These are phyloP conservation scores for Agriopis leucophaearia DNA, from an alignment of 2,888 invertebrate species.

Conservation along the genomic window DNA sequence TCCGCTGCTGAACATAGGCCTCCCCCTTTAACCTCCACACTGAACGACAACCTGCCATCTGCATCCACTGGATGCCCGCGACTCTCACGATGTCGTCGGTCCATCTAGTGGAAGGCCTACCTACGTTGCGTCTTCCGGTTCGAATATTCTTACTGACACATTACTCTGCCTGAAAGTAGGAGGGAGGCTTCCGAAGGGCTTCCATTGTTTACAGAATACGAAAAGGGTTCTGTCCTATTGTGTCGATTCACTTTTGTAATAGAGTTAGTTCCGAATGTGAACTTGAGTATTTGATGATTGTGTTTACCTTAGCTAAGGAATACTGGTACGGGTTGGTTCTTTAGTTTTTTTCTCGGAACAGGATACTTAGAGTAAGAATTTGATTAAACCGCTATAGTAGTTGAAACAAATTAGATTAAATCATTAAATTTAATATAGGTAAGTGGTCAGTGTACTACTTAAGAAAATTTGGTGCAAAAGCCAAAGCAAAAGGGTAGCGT, in stretches of 20 bases:
- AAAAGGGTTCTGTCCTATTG: slow-evolving; percentile 60
- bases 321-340: slow-evolving; percentile 26
- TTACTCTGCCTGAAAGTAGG: slow-evolving; percentile 21
- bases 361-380: neutral
- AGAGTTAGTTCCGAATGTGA: slow-evolving; percentile 50
- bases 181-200: slow-evolving; percentile 44
- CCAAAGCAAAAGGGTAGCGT: no score
- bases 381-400: neutral
- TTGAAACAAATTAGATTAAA: neutral
- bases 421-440: neutral
- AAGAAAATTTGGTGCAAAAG: no score
- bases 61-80: no score
- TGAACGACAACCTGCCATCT: no score
- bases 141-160: slow-evolving; percentile 12
- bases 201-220: slow-evolving; percentile 55
- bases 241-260: slow-evolving; percentile 47
- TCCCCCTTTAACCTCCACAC: no score
- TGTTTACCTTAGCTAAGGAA: slow-evolving; percentile 44
- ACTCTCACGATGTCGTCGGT: no score
- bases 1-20: no score
- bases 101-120: no score
- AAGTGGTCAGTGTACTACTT: no score
- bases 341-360: slow-evolving; percentile 6
- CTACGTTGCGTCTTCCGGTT: no score
- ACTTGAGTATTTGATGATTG: slow-evolving; percentile 49